Base-by-base conservation (phyloP, 2,797 vertebrate genomes). In the Argya squamiceps region DNA sequence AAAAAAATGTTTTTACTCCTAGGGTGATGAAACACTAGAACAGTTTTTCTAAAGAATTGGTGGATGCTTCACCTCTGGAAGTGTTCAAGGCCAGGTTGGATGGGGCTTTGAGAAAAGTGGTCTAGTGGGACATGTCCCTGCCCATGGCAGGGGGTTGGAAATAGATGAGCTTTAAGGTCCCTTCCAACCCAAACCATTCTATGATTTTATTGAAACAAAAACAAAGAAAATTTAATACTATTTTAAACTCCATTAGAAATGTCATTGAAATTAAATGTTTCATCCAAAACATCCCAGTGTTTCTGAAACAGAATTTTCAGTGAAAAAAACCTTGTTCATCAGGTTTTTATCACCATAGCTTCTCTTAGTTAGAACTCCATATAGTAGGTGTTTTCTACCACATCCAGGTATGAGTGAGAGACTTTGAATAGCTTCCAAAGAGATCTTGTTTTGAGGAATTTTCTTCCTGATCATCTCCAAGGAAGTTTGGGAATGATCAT, bases 241-340 rank as follows among this genome's bases (percentile, higher is more conserved):
- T 11, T 56, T 81, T 23, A 80, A 86, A 39, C 9, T 39, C 29
- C 24, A 1, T 49, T 75, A 16, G 39, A 86, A 92, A 56, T 41
- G 5, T 41, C 3, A 53, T 4, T 55, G 12, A 67, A 87, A 47
- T 27, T 2, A 60, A 84, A 50, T 46, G 7, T 47, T 86, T 89
- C 52, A n/a, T 69, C 15, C 18, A 71, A 86, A 90, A 63, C 4
- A 52, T 26, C 7, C 2, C 19, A 39, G 2, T 63, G 24, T 11
- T 76, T 88, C 58, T 62, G 9, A 79, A 91, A 65, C 5, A 53
- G 13, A 17, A 32, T 39, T 94, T 92, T 77, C 56, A 27, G 17
- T 29, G 27, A 36, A 83, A 63, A 44, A 64, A 24, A 0, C 0
- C 5, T 22, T 2, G 0, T 71, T 64, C 2, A 36, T 67, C 14